Conservation (phyloP, 2,888 invertebrate species). For the Tanytarsus gracilentus region DNA sequence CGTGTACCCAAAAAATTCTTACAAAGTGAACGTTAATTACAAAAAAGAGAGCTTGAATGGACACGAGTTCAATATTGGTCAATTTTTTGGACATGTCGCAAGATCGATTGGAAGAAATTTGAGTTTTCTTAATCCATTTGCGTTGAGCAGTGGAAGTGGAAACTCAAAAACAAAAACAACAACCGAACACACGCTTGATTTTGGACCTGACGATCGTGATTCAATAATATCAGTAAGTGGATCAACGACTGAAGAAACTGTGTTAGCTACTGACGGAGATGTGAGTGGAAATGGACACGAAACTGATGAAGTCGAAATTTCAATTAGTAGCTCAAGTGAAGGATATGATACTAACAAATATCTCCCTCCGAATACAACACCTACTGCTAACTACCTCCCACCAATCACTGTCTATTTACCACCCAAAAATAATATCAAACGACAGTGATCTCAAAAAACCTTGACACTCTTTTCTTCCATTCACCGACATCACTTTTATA, state of each 20-base stretch:
- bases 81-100: neutral
- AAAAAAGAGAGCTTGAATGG: neutral
- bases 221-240: neutral
- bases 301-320: neutral
- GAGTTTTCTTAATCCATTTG: neutral
- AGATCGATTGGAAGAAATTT: neutral
- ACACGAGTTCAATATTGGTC: neutral
- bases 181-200: neutral
- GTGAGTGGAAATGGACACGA: neutral
- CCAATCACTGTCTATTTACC: neutral
- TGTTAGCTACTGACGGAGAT: too few relatives aligned
- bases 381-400: neutral
- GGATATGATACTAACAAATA: too few relatives aligned
- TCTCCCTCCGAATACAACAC: too few relatives aligned
- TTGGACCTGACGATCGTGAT: neutral
- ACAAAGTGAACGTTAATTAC: neutral
- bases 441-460: neutral
- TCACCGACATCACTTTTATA: neutral
- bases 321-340: too few relatives aligned
- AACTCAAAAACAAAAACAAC: neutral
- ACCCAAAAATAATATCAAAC: neutral
- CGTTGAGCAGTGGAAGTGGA: too few relatives aligned
- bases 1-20: constrained; percentile 8
- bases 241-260: neutral
- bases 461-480: neutral